Evolutionary conservation across 2,797 vertebrate genomes (phyloP), one percentile per base, ranked within the genome.

Genomic region (Phalloptychus januarius): DNA sequence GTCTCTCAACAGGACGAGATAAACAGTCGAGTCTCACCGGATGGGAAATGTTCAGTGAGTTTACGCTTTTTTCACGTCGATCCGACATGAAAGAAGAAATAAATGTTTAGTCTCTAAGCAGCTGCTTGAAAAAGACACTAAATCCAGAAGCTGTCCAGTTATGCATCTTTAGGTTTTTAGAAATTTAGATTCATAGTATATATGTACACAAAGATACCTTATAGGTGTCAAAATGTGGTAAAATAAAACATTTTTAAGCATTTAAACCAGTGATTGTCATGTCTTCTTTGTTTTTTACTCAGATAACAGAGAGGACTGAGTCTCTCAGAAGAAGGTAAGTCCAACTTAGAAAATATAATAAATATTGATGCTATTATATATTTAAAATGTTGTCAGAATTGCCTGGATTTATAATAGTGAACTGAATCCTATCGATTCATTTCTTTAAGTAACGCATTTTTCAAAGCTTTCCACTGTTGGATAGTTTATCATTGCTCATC

Each of bases 291-390:
- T 76, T 80, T 36, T 82, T 31, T 71, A 75, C 48, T 72, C 85
- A 99, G 97, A 95, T 98, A 82, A 92, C 90, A 0, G 96, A 98
- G 85, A 95, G 96, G 83, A 96, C 97, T 0, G 97, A 97, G 91
- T 97, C 93, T 15, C 92, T 98, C 92, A 96, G 92, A 93, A 97
- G 96, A 91, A 98, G 97, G 97, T 98, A 89, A 78, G 92, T 86
- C 44, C 97, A 88, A 79, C 91, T 85, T 45, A 20, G 23, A 63
- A 74, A 33, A 28, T 31, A 72, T 5, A 23, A 40, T 18, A 48
- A 1, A 18, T 23, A 1, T 1, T 25, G 25, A 70, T 44, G 65
- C 65, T 70, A n/a, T 7, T 44, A 52, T 25, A 25, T 52, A 25
- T 61, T 33, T 33, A 7, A 31, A 44, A 15, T 28, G 38, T 40